A percentile compares a stretch with the other conserved stretches of the same genome.
phyloP scores from a whole-genome alignment of 2,888 invertebrate species.

The Nesidiocoris tenuis region DNA sequence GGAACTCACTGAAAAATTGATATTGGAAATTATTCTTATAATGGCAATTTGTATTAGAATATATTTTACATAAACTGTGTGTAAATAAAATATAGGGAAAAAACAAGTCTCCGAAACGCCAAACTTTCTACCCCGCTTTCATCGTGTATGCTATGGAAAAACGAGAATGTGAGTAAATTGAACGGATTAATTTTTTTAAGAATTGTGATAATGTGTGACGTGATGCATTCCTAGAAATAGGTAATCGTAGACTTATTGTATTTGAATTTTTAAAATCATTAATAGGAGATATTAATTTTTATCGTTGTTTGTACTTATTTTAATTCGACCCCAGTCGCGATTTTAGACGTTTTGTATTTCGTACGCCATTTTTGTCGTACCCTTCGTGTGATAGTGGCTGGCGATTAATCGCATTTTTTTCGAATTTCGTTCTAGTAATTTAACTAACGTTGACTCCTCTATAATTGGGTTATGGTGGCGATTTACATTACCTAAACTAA shows the following conservation, averaged over 20 bases:
- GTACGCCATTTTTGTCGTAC: no score
- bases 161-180: conserved; percentile 8
- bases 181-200: conserved; percentile 8
- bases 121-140: conserved; percentile 43
- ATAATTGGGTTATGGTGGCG: no score
- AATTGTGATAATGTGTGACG: conserved; percentile 15
- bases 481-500: no score
- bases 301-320: not conserved
- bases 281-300: not conserved
- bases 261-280: not conserved
- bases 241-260: not conserved
- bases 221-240: not conserved
- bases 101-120: conserved; percentile 31
- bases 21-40: conserved; percentile 46
- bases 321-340: no score
- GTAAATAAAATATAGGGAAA: conserved; percentile 33
- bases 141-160: not conserved
- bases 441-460: no score
- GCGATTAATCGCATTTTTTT: no score
- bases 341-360: no score
- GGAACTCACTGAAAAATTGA: conserved; percentile 32
- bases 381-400: no score
- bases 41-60: conserved; percentile 45
- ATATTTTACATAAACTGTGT: conserved; percentile 46
- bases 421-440: no score